Conservation (phyloP, 2,888 invertebrate genomes). For the Cabera pusaria region DNA sequence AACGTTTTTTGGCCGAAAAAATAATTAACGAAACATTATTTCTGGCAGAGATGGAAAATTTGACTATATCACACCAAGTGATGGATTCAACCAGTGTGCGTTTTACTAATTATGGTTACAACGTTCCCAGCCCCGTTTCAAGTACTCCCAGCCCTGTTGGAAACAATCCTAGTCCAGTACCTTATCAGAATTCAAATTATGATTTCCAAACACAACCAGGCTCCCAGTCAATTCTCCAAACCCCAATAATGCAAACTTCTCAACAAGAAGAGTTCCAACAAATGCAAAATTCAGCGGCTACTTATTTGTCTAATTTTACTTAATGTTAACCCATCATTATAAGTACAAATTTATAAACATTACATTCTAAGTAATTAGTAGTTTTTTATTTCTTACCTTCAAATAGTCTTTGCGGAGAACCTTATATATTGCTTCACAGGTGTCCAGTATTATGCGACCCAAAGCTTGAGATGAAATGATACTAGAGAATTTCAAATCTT, state of each 20-base stretch:
- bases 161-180: no score
- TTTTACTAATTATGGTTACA: no score
- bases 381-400: conserved; percentile 3
- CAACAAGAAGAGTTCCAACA: no score
- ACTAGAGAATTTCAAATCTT: conserved; percentile 2
- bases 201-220: not conserved
- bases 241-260: not conserved
- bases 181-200: conserved; percentile 1
- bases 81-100: no score
- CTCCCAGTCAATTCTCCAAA: not conserved
- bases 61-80: conserved; percentile 11
- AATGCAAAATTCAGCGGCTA: no score
- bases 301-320: not conserved
- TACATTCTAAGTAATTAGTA: conserved; percentile 1
- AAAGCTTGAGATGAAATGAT: conserved; percentile 2
- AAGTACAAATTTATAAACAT: conserved; percentile 3
- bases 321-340: no score
- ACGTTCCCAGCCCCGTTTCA: no score
- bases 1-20: conserved; percentile 21
- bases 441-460: not conserved
- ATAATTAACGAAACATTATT: conserved; percentile 18
- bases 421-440: not conserved
- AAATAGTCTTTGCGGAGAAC: conserved; percentile 3
- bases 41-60: conserved; percentile 16
- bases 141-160: no score